Evolutionary conservation across 2,888 invertebrate genomes (phyloP), one percentile per base, ranked within the genome.

Genomic region (Leptopilina drosophilae): DNA sequence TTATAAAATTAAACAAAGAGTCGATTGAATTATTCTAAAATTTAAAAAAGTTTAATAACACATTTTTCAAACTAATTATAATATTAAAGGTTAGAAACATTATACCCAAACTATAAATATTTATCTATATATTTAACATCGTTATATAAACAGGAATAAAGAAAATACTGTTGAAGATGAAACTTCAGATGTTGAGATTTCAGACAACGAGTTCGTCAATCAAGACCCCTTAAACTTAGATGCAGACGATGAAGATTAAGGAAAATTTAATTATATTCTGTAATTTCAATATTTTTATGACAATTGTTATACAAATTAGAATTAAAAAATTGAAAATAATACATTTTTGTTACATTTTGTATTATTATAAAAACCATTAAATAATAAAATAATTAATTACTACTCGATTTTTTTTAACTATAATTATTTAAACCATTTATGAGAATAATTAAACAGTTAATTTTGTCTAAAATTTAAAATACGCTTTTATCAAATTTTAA

Each of bases 91-190:
- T 14, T 56, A 56, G 56, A 56, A 56, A 56, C n/a, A 56, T 56
- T 56, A n/a, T n/a, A 56, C 56, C n/a, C n/a, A 14, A 56, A 56
- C n/a, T 56, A 56, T n/a, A 53, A 53, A 53, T 11, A 20, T 20
- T 53, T 53, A 56, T 56, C 56, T 56, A n/a, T 56, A 56, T 56
- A 49, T 49, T 49, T 49, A 49, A 49, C 8, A 9, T n/a, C 56
- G 56, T 56, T 56, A 56, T 56, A 56, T n/a, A 56, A 56, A 20
- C 56, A 56, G 2, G 14, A 56, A 56, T 56, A 56, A 56, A 56
- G 56, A 56, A 56, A 56, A 56, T 56, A 56, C 56, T n/a, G 56
- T 56, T n/a, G 56, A 56, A 56, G 56, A 56, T n/a, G 56, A 56
- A n/a, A n/a, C 2, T 56, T 14, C 2, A n/a, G 56, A 56, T 56